phyloP scores from a whole-genome alignment of 1,140 invertebrate species.

The Trachymyrmex cornetzi region DNA sequence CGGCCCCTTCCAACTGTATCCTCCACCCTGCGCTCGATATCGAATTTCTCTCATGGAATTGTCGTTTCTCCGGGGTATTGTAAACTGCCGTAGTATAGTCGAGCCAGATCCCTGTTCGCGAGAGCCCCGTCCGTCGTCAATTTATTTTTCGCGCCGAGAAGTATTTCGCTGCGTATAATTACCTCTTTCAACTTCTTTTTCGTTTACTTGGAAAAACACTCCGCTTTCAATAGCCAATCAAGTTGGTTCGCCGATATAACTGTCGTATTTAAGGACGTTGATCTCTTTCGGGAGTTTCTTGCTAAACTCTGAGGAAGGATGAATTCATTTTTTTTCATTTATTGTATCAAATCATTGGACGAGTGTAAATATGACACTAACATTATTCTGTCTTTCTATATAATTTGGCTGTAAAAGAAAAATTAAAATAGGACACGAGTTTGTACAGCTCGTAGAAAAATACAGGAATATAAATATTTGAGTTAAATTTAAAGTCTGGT shows the following conservation, averaged over 20 bases:
- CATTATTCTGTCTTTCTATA: neutral
- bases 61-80: conserved; percentile 54
- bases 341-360: neutral
- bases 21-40: conserved; percentile 45
- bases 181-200: conserved; percentile 5
- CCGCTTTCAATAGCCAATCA: conserved; percentile 2
- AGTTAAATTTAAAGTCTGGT: conserved; percentile 42
- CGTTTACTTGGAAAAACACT: neutral
- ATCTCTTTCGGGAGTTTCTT: neutral
- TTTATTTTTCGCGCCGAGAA: conserved; percentile 45
- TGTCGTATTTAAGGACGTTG: conserved; percentile 23
- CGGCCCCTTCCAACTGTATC: conserved; percentile 22
- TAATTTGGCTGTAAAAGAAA: neutral
- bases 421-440: neutral
- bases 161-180: conserved; percentile 43
- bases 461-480: conserved; percentile 55
- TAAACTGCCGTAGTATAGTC: conserved; percentile 55
- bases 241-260: conserved; percentile 4
- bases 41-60: conserved; percentile 63
- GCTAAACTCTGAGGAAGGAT: neutral
- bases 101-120: conserved; percentile 20
- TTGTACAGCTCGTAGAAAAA: neutral
- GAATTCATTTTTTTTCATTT: neutral
- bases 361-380: neutral
- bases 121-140: conserved; percentile 9